Evolutionary conservation across 2,888 invertebrate genomes (phyloP).

Genomic region (Entomobrya multifasciata): DNA sequence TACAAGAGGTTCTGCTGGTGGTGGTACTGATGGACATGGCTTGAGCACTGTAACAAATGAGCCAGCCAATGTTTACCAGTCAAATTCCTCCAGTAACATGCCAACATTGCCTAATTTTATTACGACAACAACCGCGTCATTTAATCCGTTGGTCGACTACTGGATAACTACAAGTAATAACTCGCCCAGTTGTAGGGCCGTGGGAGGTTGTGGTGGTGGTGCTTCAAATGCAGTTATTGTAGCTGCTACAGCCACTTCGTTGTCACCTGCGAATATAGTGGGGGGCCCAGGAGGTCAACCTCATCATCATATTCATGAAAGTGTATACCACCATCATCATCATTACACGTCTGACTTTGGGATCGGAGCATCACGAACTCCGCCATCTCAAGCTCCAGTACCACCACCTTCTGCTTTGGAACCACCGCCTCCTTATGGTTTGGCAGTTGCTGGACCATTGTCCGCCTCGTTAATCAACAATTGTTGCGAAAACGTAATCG

Average conservation of each 20-base stretch:
- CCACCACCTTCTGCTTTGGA: constrained; percentile 1
- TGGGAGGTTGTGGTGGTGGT: neutral
- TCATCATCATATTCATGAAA: neutral
- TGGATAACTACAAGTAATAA: constrained; percentile 36
- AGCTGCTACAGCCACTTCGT: constrained; percentile 35
- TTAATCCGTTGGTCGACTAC: constrained; percentile 47
- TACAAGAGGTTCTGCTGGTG: neutral
- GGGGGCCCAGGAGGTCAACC: neutral
- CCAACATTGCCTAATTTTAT: constrained; percentile 23
- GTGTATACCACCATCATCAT: constrained; percentile 35
- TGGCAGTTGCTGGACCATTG: constrained; percentile 13
- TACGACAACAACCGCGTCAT: neutral
- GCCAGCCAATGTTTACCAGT: too few relatives aligned
- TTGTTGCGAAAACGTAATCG: neutral
- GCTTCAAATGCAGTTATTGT: constrained; percentile 15
- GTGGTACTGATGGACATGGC: neutral
- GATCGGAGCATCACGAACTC: neutral
- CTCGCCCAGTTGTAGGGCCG: neutral
- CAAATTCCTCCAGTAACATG: neutral
- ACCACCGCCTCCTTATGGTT: constrained; percentile 55
- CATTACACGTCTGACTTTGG: too few relatives aligned
- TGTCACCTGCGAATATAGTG: neutral
- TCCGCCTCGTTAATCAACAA: neutral
- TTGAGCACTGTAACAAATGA: too few relatives aligned
- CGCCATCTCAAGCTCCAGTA: too few relatives aligned